Conservation (phyloP, 2,888 invertebrate species). For the Mimachlamys varia region DNA sequence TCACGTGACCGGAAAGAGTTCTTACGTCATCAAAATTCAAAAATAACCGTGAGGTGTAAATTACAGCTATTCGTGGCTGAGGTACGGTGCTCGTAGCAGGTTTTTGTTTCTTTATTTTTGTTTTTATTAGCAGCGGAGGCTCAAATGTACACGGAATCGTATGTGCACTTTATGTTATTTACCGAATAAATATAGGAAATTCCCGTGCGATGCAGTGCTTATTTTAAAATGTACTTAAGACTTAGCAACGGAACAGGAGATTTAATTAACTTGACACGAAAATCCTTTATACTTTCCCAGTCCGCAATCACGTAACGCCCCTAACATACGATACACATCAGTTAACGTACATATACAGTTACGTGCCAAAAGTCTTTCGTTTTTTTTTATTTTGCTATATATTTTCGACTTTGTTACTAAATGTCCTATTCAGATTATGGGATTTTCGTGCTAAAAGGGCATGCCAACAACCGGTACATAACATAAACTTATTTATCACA, state of each 20-base stretch:
- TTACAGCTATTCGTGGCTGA: background rate
- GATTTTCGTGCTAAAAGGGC: too few relatives aligned
- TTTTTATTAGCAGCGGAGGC: too few relatives aligned
- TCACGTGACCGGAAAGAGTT: background rate
- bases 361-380: too few relatives aligned
- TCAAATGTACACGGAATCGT: background rate
- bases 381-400: too few relatives aligned
- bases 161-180: background rate
- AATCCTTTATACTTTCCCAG: background rate
- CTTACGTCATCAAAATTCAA: background rate
- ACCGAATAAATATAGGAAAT: background rate
- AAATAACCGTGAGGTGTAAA: background rate
- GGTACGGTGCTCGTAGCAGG: too few relatives aligned
- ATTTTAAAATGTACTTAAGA: background rate
- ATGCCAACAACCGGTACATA: too few relatives aligned
- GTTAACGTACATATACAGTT: too few relatives aligned
- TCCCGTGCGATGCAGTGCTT: background rate
- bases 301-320: background rate
- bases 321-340: background rate
- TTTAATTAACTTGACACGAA: background rate
- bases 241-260: background rate
- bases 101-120: too few relatives aligned
- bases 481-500: too few relatives aligned
- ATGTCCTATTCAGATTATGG: too few relatives aligned
- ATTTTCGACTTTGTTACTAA: too few relatives aligned